phyloP scores from a whole-genome alignment of 2,113 vertebrate genomes.

The Phylloscopus trochiloides region DNA sequence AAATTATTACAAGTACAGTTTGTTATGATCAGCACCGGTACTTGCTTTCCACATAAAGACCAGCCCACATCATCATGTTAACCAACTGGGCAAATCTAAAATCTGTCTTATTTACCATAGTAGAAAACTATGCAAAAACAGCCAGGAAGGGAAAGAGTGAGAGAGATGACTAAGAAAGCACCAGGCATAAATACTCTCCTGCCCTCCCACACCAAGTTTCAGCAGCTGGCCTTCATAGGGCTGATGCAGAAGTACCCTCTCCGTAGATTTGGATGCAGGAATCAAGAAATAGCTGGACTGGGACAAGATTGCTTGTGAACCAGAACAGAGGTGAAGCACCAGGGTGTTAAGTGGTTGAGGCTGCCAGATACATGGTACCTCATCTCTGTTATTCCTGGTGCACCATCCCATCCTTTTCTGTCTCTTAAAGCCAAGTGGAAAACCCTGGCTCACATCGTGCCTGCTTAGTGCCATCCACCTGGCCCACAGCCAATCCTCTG shows the following conservation, averaged over 20 bases:
- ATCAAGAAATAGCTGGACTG: not conserved
- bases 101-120: not conserved
- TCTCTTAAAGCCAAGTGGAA: not conserved
- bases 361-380: fast-evolving
- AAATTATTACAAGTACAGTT: not conserved
- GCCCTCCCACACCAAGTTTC: not conserved
- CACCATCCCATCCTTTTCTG: not conserved
- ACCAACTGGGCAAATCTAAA: not conserved
- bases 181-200: not conserved
- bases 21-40: not conserved
- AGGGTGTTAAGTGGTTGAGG: not conserved
- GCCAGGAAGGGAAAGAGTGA: not conserved
- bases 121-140: not conserved
- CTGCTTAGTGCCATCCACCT: not conserved
- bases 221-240: not conserved
- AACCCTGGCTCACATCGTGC: not conserved
- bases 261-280: not conserved
- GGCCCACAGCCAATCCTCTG: not conserved
- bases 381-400: not conserved
- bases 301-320: fast-evolving
- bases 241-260: not conserved
- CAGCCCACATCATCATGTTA: not conserved
- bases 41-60: not conserved
- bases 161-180: not conserved
- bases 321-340: not conserved